Conservation (phyloP, 1,140 invertebrate genomes). For the Trichoplusia ni region DNA sequence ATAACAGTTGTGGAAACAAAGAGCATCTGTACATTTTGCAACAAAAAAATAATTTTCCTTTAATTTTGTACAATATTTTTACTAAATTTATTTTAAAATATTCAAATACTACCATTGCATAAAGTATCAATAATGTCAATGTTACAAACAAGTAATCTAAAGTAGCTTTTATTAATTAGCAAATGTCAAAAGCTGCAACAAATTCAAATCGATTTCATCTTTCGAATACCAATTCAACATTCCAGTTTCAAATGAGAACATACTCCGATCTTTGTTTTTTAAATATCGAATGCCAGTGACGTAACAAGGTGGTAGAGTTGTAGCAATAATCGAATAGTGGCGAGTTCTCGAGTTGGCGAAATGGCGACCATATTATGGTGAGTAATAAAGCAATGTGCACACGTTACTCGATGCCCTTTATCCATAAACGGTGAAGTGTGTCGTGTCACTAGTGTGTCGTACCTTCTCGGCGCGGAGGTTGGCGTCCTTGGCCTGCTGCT, state of each 20-base stretch:
- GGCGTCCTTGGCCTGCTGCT: slow-evolving; percentile 97
- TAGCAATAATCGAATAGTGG: background rate
- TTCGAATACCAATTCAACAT: no score
- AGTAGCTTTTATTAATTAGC: no score
- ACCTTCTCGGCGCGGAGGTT: slow-evolving; percentile 96
- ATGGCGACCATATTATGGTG: no score
- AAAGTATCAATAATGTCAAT: no score
- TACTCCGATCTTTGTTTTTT: background rate
- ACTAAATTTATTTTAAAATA: no score
- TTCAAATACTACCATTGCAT: no score
- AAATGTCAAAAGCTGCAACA: no score
- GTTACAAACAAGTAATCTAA: no score
- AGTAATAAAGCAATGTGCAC: slow-evolving; percentile 10
- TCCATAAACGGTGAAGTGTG: slow-evolving; percentile 19
- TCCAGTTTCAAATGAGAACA: background rate
- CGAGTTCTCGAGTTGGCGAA: no score
- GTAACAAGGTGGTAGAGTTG: background rate
- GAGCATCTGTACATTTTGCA: background rate
- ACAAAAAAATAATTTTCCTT: background rate
- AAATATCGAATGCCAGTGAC: background rate
- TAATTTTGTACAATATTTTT: no score
- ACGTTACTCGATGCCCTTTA: slow-evolving; percentile 17
- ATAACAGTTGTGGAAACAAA: slow-evolving; percentile 10
- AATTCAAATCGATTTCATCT: no score
- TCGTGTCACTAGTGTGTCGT: no score